These are phyloP conservation scores for Danaus melanippus DNA, from an alignment of 1,140 invertebrate species.

Conservation along the genomic window DNA sequence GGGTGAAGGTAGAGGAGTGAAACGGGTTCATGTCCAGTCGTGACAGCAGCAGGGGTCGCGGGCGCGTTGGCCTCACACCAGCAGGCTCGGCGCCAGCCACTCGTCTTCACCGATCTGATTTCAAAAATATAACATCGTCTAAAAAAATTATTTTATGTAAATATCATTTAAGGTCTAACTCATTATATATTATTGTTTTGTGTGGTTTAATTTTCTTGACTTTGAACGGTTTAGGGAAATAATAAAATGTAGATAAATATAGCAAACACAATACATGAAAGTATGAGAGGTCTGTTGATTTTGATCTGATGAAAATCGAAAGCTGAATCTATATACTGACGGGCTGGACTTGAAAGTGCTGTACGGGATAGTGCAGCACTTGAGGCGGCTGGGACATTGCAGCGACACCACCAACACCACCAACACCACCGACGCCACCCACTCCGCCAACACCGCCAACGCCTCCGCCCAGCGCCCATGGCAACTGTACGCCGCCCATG, in stretches of 20 bases:
- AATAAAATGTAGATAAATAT: too few species aligned
- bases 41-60: conserved; percentile 48
- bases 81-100: conserved; percentile 85
- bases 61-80: conserved; percentile 81
- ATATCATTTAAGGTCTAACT: background rate
- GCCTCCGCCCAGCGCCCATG: conserved; percentile 52
- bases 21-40: conserved; percentile 37
- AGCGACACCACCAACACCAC: conserved; percentile 72
- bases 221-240: too few species aligned
- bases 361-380: conserved; percentile 82
- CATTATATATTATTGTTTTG: background rate
- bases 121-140: conserved; percentile 20
- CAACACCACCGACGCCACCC: conserved; percentile 71
- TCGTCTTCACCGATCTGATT: conserved; percentile 85
- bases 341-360: conserved; percentile 84
- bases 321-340: conserved; percentile 32
- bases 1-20: conserved; percentile 1
- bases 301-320: too few species aligned
- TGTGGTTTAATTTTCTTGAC: too few species aligned
- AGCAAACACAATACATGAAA: too few species aligned
- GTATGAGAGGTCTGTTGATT: too few species aligned
- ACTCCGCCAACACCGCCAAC: conserved; percentile 66
- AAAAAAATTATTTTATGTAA: background rate
- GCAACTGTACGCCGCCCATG: conserved; percentile 61
- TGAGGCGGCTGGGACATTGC: conserved; percentile 76